A percentile compares a stretch with the other conserved stretches of the same genome.
phyloP scores from a whole-genome alignment of 2,888 invertebrate genomes.

The Pterostichus madidus region DNA sequence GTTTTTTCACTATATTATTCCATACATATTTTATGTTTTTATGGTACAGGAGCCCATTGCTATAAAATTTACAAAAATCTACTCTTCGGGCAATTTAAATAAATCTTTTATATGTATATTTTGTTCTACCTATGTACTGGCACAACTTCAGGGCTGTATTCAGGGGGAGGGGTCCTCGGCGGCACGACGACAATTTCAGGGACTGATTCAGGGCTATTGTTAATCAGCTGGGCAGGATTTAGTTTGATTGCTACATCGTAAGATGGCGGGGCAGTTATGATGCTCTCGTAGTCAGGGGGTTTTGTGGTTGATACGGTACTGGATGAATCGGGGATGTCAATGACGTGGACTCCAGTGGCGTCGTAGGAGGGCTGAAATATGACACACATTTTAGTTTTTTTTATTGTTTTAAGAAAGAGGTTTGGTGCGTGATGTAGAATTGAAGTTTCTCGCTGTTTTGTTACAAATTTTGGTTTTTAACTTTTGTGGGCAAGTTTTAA shows the following conservation, averaged over 20 bases:
- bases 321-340: conserved; percentile 80
- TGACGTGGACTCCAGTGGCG: conserved; percentile 79
- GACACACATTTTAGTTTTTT: neutral
- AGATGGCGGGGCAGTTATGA: conserved; percentile 83
- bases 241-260: conserved; percentile 87
- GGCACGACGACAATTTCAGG: neutral
- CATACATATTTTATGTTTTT: too few species aligned
- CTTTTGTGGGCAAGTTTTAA: too few species aligned
- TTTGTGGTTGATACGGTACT: conserved; percentile 82
- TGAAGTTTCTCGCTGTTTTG: too few species aligned
- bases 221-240: conserved; percentile 80
- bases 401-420: too few species aligned
- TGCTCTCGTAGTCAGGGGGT: conserved; percentile 86
- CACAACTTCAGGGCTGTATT: conserved; percentile 37
- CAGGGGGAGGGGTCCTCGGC: conserved; percentile 26
- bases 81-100: neutral
- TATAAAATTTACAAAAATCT: neutral
- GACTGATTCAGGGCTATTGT: conserved; percentile 1
- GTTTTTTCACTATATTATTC: too few species aligned
- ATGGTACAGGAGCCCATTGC: too few species aligned
- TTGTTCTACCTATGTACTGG: conserved; percentile 12
- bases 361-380: conserved; percentile 77
- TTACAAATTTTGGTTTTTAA: too few species aligned
- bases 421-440: too few species aligned
- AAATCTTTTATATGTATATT: neutral